Conservation (phyloP, 2,113 vertebrate species). For the Strix aluco region DNA sequence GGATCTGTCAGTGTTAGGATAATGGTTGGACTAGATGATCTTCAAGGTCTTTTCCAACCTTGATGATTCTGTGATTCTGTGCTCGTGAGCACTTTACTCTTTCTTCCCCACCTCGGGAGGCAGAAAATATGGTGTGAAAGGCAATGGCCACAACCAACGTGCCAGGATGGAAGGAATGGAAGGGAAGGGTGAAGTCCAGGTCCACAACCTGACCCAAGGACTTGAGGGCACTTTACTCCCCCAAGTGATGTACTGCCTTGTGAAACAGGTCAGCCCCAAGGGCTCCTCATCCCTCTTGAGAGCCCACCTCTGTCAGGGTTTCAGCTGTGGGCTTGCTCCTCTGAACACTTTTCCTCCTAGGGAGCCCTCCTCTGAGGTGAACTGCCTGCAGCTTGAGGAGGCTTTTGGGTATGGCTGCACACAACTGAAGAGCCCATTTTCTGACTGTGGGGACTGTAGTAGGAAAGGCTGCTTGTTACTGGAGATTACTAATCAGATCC, state of each 20-base stretch:
- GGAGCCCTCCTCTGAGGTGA: not conserved
- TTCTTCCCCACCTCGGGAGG: not conserved
- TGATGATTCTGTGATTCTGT: not conserved
- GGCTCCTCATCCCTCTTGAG: not conserved
- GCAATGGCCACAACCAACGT: not conserved
- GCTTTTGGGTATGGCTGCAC: not conserved
- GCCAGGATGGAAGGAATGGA: not conserved
- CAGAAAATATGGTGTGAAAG: not conserved
- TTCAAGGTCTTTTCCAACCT: too few species aligned
- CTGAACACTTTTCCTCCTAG: not conserved
- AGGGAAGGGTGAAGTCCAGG: not conserved
- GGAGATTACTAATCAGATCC: not conserved
- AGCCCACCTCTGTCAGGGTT: not conserved
- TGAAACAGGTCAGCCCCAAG: not conserved
- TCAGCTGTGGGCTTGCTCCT: not conserved
- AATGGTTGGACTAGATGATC: too few species aligned
- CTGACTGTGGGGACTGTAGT: not conserved
- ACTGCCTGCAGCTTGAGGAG: not conserved
- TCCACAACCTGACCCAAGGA: not conserved
- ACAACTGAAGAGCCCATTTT: fast-evolving
- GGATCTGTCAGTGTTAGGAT: too few species aligned
- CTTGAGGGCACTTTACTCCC: not conserved
- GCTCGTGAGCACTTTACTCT: not conserved
- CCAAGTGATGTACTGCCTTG: not conserved
- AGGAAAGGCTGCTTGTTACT: not conserved